These are phyloP conservation scores for Perca fluviatilis DNA, from an alignment of 2,113 vertebrate genomes.

Conservation along the genomic window DNA sequence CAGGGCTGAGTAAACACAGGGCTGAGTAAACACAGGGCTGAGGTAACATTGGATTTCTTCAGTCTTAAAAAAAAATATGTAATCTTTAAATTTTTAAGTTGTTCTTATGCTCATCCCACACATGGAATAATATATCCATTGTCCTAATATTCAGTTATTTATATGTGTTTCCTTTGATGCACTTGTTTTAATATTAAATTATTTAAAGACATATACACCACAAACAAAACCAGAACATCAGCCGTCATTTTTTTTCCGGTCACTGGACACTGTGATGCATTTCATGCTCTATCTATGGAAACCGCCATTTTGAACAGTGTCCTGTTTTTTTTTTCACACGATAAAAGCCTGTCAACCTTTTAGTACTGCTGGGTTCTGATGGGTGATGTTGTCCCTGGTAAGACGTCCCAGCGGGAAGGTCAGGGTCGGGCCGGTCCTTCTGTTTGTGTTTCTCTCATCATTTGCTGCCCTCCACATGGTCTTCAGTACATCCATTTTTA, in stretches of 20 bases:
- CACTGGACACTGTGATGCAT: neutral
- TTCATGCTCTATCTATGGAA: neutral
- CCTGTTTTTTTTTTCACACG: conserved; percentile 8
- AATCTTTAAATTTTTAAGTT: too few relatives aligned
- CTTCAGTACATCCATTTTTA: neutral
- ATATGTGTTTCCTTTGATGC: too few relatives aligned
- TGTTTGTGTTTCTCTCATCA: conserved; percentile 14
- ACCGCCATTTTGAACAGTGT: neutral
- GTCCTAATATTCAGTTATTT: too few relatives aligned
- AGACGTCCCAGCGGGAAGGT: conserved; percentile 40
- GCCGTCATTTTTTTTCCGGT: neutral
- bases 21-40: too few relatives aligned
- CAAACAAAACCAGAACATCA: neutral
- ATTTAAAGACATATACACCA: neutral
- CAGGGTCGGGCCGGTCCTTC: conserved; percentile 22
- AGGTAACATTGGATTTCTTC: too few relatives aligned
- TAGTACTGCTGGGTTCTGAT: conserved; percentile 18
- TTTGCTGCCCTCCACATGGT: neutral
- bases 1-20: neutral
- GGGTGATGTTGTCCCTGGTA: conserved; percentile 25
- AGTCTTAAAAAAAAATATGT: too few relatives aligned
- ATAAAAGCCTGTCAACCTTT: conserved; percentile 39
- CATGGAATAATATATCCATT: too few relatives aligned
- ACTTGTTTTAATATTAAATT: too few relatives aligned
- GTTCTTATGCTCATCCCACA: too few relatives aligned